These are phyloP conservation scores for Muschampia plurimacula DNA, from an alignment of 2,888 invertebrate genomes.

Conservation along the genomic window DNA sequence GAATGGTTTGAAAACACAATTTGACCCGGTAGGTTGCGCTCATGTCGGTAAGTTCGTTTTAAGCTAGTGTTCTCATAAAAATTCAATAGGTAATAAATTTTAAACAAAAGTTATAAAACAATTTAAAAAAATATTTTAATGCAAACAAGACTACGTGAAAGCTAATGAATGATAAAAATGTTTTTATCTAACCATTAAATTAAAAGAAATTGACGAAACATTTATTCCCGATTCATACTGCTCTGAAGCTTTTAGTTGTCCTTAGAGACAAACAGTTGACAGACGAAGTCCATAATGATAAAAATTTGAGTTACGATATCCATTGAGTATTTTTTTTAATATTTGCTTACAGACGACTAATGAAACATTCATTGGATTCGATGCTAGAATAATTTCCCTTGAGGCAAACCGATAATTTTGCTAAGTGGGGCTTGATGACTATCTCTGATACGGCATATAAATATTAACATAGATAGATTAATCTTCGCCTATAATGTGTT, in stretches of 20 bases:
- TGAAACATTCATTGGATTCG: conserved; percentile 27
- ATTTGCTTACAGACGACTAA: conserved; percentile 28
- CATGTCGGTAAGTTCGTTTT: too few relatives aligned
- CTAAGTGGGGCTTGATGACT: conserved; percentile 29
- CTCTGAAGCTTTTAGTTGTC: conserved; percentile 1
- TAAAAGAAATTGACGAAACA: neutral
- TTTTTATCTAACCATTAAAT: neutral
- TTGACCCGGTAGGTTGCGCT: too few relatives aligned
- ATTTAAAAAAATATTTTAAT: too few relatives aligned
- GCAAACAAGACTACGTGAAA: too few relatives aligned
- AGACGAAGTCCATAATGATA: conserved; percentile 5
- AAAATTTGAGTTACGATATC: conserved; percentile 25
- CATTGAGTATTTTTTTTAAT: conserved; percentile 25
- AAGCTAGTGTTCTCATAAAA: too few relatives aligned
- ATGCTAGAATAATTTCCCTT: conserved; percentile 29
- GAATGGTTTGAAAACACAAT: too few relatives aligned
- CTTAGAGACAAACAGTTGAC: conserved; percentile 6
- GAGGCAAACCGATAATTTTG: conserved; percentile 32
- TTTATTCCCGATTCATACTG: neutral
- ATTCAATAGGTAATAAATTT: too few relatives aligned
- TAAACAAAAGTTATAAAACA: too few relatives aligned
- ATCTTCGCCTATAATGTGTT: neutral
- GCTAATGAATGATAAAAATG: neutral
- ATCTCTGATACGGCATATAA: neutral
- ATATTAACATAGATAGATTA: conserved; percentile 8